Base-by-base conservation (phyloP, 2,797 vertebrate genomes). In the Potorous gilbertii region DNA sequence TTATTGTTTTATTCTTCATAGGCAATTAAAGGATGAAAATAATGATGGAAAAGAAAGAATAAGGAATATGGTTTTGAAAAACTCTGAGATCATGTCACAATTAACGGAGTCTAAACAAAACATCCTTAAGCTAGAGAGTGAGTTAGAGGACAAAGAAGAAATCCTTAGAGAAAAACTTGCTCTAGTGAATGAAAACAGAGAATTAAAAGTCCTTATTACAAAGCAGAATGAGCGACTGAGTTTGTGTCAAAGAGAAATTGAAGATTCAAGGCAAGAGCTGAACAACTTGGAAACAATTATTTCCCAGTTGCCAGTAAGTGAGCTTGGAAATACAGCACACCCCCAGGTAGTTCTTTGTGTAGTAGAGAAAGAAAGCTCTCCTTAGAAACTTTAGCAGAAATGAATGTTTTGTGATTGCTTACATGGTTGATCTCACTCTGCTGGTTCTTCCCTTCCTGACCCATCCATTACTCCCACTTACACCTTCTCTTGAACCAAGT, bases 1-100 rank as follows among this genome's bases (percentile, higher is more conserved):
- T 87, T 50, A 4, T 46, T 46, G 9, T 87, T 81, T 87, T 50
- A 92, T 95, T 97, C 57, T 95, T 96, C 92, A 90, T 96, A 99
- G 99, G 95, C 98, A 98, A 55, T 95, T 99, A 97, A 98, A 97
- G 96, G 98, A 99, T 96, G 99, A 99, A 94, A 97, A 98, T 96
- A 97, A 8, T 90, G 98, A 95, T 91, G 94, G 96, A 52, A 98
- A 99, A 97, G 97, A 98, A 93, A 97, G 96, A 59, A 97, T 98
- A 93, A 98, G 97, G 91, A 93, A 62, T 81, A 96, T 98, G 93
- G 97, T 98, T 13, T 93, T 98, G 89, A 99, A 99, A 97, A 98
- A 98, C 27, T 95, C 97, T 94, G 98, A 99, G 96, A 97, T 99
- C 21, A 97, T 98, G 97, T 97, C 97, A 92, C 98, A 98, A 90